Evolutionary conservation across 1,140 invertebrate genomes (phyloP), one percentile per base, ranked within the genome.

Genomic region (Saccostrea echinata): DNA sequence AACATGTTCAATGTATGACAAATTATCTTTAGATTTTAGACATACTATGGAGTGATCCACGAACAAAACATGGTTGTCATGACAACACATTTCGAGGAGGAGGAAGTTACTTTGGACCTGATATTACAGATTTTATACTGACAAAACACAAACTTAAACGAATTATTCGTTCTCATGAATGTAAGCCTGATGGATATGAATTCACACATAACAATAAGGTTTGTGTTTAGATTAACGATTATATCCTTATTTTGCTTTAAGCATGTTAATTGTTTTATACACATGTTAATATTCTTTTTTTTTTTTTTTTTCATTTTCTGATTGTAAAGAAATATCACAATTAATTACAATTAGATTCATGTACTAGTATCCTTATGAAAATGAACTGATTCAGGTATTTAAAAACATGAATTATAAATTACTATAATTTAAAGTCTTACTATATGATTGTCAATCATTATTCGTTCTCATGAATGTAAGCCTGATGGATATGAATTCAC

Each of bases 401-500:
- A 9, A 43, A 43, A 43, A 8, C 43, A 43, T 43, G 43, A 43
- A 43, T 43, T 43, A 43, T 43, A 43, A 9, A 43, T 43, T 43
- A 43, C 43, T 43, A 43, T 43, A 43, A 43, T 43, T 43, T 43
- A 43, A 9, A 43, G 71, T n/a, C 16, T 76, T 80, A 8, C 21
- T 80, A 8, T 80, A 76, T 3, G n/a, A 24, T 80, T 33, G 11
- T 80, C 6, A 33, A 24, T 21, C 27, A 16, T 80, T 18, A 97
- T 99, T 30, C 96, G 98, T 61, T 98, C 97, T 16, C 98, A 99
- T 93, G 98, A 99, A 94, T 99, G 98, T 94, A 98, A 98, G 95
- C 96, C 97, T 1, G 97, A 98, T 55, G 98, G 98, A 1, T 98
- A 97, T 93, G 98, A 98, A 94, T 96, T 97, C 85, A 96, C 96